Conservation (phyloP, 2,888 invertebrate species). For the Synergus laeviventris region DNA sequence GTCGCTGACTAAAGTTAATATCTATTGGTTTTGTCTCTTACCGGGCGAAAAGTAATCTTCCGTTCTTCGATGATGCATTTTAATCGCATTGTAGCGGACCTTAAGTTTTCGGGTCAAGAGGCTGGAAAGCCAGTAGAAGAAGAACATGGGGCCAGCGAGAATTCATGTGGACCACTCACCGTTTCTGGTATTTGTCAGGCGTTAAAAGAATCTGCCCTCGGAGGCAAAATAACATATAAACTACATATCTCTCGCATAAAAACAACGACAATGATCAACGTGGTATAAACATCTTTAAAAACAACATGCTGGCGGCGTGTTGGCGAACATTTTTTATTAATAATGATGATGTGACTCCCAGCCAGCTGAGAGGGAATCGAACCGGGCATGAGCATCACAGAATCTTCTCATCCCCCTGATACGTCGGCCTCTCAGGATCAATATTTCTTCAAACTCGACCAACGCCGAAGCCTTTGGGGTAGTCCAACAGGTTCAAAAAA, state of each 20-base stretch:
- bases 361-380: slow-evolving; percentile 45
- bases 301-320: slow-evolving; percentile 68
- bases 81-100: slow-evolving; percentile 38
- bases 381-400: slow-evolving; percentile 45
- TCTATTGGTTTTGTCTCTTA: slow-evolving; percentile 17
- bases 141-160: slow-evolving; percentile 26
- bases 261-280: slow-evolving; percentile 65
- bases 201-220: slow-evolving; percentile 65
- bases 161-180: slow-evolving; percentile 57
- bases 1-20: slow-evolving; percentile 9
- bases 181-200: slow-evolving; percentile 61
- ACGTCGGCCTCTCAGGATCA: slow-evolving; percentile 36
- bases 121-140: slow-evolving; percentile 40
- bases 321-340: slow-evolving; percentile 62
- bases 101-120: slow-evolving; percentile 37
- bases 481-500: neutral
- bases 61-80: slow-evolving; percentile 39
- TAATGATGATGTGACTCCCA: slow-evolving; percentile 23
- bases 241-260: slow-evolving; percentile 69
- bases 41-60: slow-evolving; percentile 39
- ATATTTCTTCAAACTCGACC: slow-evolving; percentile 41
- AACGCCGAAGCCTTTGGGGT: slow-evolving; percentile 17
- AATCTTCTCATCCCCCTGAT: slow-evolving; percentile 43
- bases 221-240: slow-evolving; percentile 68
- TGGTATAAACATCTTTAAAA: slow-evolving; percentile 67